These are phyloP conservation scores for Hemiprocne comata DNA, from an alignment of 2,113 vertebrate genomes.

Conservation along the genomic window DNA sequence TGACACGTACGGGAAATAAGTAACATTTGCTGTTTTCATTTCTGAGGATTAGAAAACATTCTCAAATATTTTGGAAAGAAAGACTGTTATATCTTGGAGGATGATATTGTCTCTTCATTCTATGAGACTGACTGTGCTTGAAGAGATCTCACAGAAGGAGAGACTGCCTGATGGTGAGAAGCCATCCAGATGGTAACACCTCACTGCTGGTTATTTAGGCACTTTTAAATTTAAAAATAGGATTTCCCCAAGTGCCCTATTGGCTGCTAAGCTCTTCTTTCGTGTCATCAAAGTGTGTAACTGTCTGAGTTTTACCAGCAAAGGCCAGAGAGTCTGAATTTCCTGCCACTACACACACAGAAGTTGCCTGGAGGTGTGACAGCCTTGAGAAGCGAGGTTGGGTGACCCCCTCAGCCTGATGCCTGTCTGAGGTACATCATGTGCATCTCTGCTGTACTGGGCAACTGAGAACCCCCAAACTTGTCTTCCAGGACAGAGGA, in stretches of 20 bases:
- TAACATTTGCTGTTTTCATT: constrained; percentile 34
- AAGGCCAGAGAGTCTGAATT: background rate
- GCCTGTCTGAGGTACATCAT: background rate
- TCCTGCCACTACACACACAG: background rate
- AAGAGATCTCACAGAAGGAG: background rate
- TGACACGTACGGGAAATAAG: background rate
- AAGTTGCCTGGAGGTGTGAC: background rate
- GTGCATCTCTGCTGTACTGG: fast-evolving
- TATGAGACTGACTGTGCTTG: background rate
- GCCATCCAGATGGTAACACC: background rate
- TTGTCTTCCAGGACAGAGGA: background rate
- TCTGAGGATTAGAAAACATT: constrained; percentile 42
- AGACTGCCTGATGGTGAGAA: background rate
- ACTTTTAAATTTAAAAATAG: background rate
- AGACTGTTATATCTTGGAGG: constrained; percentile 15
- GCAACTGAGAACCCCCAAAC: background rate
- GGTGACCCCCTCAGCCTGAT: background rate
- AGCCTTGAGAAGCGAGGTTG: background rate
- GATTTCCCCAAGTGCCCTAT: background rate
- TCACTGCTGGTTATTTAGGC: background rate
- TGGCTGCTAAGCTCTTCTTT: background rate
- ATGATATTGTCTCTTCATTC: background rate
- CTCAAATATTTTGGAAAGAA: constrained; percentile 33
- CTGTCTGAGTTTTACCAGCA: background rate
- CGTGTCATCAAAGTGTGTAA: background rate